Percentiles rank a stretch among this genome's conserved stretches.
Conservation (phyloP, 2,797 vertebrate genomes). For the Pseudochaenichthys georgianus region DNA sequence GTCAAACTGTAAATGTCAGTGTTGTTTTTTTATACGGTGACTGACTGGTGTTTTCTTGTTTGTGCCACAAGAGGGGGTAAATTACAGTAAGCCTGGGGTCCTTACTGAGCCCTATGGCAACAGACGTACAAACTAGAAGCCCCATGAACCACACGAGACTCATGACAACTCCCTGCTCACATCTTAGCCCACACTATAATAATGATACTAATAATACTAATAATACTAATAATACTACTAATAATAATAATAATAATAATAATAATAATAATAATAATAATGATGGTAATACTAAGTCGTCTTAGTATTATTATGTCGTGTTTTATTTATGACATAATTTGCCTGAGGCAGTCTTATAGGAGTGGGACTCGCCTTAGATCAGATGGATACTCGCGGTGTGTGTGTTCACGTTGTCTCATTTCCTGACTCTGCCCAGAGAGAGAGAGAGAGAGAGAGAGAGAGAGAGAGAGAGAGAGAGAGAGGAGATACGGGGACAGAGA, state of each 20-base stretch:
- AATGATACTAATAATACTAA: neutral
- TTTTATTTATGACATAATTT: constrained; percentile 5
- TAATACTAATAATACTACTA: neutral
- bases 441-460: constrained; percentile 48
- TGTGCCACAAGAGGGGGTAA: constrained; percentile 79
- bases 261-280: neutral
- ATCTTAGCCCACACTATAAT: constrained; percentile 1
- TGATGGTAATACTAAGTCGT: neutral
- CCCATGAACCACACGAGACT: constrained; percentile 26
- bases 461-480: constrained; percentile 39
- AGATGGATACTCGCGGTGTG: constrained; percentile 68
- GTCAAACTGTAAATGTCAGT: constrained; percentile 46
- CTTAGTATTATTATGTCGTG: too few species aligned
- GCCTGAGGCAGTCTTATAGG: constrained; percentile 29
- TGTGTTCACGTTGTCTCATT: constrained; percentile 84
- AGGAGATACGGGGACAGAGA: too few species aligned
- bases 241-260: too few species aligned
- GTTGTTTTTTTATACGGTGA: constrained; percentile 13
- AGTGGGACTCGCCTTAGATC: constrained; percentile 66
- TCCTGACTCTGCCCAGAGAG: constrained; percentile 80
- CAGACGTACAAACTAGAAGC: constrained; percentile 52
- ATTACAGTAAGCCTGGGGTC: constrained; percentile 56
- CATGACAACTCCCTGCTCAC: constrained; percentile 34
- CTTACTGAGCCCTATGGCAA: constrained; percentile 65
- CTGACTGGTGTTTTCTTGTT: constrained; percentile 60